A percentile compares a stretch with the other conserved stretches of the same genome.
phyloP scores from a whole-genome alignment of 2,888 invertebrate genomes.

The Drosophila prostipennis region DNA sequence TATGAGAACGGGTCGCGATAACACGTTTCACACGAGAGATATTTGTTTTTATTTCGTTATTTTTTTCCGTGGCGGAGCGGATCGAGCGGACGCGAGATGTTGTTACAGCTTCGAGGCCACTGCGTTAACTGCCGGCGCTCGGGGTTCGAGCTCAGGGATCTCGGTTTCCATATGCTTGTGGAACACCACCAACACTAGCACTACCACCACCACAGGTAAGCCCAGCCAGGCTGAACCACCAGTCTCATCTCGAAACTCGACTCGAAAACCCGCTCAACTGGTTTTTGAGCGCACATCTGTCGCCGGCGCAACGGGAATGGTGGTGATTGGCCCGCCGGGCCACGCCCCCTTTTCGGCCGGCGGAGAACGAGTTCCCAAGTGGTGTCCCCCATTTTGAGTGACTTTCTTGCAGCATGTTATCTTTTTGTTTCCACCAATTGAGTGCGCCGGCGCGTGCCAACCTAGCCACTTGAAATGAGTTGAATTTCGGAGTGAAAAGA shows the following conservation, averaged over 20 bases:
- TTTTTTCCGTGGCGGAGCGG: conserved; percentile 26
- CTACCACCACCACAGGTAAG: conserved; percentile 15
- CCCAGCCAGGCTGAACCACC: conserved; percentile 18
- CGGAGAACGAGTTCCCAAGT: conserved; percentile 63
- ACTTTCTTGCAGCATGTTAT: conserved; percentile 1
- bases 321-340: conserved; percentile 78
- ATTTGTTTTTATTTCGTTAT: neutral
- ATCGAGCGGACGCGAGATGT: conserved; percentile 65
- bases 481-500: conserved; percentile 5
- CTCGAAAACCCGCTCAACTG: conserved; percentile 70
- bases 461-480: conserved; percentile 28
- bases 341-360: conserved; percentile 56
- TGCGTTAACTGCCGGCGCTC: conserved; percentile 75
- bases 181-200: conserved; percentile 40
- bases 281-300: conserved; percentile 56
- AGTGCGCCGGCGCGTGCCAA: conserved; percentile 80
- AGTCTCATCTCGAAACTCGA: conserved; percentile 22
- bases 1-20: conserved; percentile 52
- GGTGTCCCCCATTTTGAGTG: conserved; percentile 81
- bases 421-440: conserved; percentile 52
- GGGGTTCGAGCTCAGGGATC: conserved; percentile 51
- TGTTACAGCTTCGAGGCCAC: conserved; percentile 78
- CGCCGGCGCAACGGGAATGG: conserved; percentile 49
- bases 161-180: conserved; percentile 53
- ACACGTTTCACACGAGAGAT: conserved; percentile 44